Evolutionary conservation across 2,113 vertebrate species (phyloP), one percentile per base, ranked within the genome.

Genomic region (Callospermophilus lateralis): DNA sequence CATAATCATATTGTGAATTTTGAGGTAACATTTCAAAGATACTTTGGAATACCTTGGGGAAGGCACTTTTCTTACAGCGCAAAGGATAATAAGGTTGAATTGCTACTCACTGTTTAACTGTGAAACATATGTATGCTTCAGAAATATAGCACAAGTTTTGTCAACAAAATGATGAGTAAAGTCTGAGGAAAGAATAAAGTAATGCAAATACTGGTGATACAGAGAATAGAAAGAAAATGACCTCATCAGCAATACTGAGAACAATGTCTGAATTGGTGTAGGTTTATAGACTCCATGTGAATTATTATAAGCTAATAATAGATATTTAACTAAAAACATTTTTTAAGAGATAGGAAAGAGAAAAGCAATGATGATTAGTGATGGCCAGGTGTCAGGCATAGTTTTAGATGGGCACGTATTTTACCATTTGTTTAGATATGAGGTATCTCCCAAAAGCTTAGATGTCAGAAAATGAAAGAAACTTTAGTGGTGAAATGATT

Each of bases 11-110:
- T 8, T 30, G 34, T 32, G 0, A 37, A 72, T 72, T 39, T n/a
- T 61, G 34, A 79, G 63, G 19, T 78, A 92, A 85, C 8, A 45
- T 12, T 86, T 93, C 28, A 67, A 95, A 92, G 28, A 74, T 78
- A 42, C 1, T 85, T 87, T 39, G 3, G 4, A 80, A 93, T 45
- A 78, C 9, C 17, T 58, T 78, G 1, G 51, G 19, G 37, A 37
- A 51, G 67, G 6, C 26, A 16, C 26, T 93, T 77, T 67, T 84
- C 32, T 58, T 8, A 80, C 34, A 42, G 2, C 15, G 39, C 6
- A 37, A 63, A 68, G 10, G 12, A 53, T 24, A 51, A 26, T 63
- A 77, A 19, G 79, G 51, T 72, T 76, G 39, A 93, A 55, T 83
- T 53, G 4, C 6, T 8, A 84, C n/a, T 84, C 24, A 84, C 8